phyloP scores from a whole-genome alignment of 2,797 vertebrate genomes.

The Chromis chromis region DNA sequence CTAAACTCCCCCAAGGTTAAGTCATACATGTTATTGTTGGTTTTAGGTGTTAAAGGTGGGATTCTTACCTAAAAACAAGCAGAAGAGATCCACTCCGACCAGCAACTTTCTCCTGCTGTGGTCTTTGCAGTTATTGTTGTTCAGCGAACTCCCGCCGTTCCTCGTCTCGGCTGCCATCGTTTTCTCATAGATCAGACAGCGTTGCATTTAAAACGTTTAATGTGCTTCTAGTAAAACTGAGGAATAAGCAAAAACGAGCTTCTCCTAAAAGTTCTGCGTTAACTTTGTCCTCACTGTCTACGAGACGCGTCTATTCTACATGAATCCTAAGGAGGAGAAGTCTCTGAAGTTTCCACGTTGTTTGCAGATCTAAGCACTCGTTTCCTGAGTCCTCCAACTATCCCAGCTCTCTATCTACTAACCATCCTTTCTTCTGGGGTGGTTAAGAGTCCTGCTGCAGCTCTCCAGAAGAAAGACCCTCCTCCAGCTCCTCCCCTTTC shows the following conservation, averaged over 20 bases:
- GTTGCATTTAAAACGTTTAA: slow-evolving; percentile 79
- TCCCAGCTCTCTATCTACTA: slow-evolving; percentile 17
- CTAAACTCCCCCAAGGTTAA: too few relatives aligned
- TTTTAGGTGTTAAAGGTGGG: background rate
- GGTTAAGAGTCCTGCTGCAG: slow-evolving; percentile 9
- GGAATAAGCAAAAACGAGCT: background rate
- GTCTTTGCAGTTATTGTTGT: slow-evolving; percentile 87
- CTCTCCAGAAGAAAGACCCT: slow-evolving; percentile 39
- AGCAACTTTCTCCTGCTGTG: slow-evolving; percentile 91
- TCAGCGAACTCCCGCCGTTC: slow-evolving; percentile 90
- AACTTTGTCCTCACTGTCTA: background rate
- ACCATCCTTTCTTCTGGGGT: slow-evolving; percentile 25
- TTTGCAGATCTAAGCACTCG: background rate
- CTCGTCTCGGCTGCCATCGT: slow-evolving; percentile 91
- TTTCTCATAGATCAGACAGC: slow-evolving; percentile 92
- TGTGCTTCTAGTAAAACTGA: background rate
- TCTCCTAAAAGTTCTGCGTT: background rate
- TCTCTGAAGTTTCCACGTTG: slow-evolving; percentile 7
- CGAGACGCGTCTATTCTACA: background rate
- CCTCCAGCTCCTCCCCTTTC: slow-evolving; percentile 54
- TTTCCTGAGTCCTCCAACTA: background rate
- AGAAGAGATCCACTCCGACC: slow-evolving; percentile 93
- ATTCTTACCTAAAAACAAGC: slow-evolving; percentile 90
- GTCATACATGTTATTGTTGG: too few relatives aligned
- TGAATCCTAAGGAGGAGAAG: slow-evolving; percentile 26